Conservation (phyloP, 2,797 vertebrate genomes). For the Trichosurus vulpecula region DNA sequence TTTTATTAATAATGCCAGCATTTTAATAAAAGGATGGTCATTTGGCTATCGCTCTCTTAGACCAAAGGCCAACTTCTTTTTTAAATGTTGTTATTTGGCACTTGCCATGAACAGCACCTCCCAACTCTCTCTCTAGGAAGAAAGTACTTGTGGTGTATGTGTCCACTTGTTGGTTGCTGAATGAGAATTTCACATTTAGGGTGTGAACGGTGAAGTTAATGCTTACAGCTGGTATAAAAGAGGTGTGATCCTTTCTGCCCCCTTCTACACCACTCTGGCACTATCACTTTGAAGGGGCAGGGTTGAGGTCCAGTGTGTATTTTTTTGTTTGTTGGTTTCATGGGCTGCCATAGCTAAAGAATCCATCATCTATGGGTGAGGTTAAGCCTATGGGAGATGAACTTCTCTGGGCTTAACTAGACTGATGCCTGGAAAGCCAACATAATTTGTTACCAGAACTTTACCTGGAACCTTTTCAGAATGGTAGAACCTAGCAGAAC, state of each 20-base stretch:
- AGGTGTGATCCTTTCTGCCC: not conserved
- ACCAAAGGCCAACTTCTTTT: not conserved
- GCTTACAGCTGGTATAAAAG: not conserved
- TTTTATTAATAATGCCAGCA: not conserved
- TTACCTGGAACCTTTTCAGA: not conserved
- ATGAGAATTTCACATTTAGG: not conserved
- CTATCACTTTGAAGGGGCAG: too few relatives aligned
- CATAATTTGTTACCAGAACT: not conserved
- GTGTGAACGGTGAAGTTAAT: not conserved
- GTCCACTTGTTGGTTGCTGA: not conserved
- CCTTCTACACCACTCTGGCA: not conserved
- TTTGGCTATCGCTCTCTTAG: not conserved
- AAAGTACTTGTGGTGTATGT: not conserved
- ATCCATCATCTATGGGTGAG: not conserved
- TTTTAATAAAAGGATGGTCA: not conserved
- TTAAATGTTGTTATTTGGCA: not conserved
- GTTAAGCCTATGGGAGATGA: not conserved
- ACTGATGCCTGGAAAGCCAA: not conserved
- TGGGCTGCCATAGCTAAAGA: not conserved
- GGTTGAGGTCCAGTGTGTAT: not conserved
- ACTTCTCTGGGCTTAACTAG: not conserved
- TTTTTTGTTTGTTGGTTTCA: not conserved
- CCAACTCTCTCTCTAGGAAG: not conserved
- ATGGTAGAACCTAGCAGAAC: not conserved
- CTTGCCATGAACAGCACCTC: not conserved